Evolutionary conservation across 2,797 vertebrate species (phyloP).

Genomic region (Anabacerthia variegaticeps): DNA sequence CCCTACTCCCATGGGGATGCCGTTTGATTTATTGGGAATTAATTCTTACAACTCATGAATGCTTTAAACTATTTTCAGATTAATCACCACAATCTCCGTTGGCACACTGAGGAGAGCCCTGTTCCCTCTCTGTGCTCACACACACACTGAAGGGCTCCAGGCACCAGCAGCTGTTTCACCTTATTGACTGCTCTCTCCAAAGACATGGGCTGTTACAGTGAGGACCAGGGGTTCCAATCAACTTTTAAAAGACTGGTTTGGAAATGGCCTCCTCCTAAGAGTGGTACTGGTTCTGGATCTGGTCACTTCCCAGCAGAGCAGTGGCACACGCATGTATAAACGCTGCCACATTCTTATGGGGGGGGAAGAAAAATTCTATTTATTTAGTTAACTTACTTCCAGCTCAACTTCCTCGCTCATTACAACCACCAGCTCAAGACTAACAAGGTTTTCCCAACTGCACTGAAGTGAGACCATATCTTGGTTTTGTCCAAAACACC

Average conservation of each 20-base stretch:
- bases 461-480: fast-evolving
- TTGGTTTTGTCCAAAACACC: not conserved
- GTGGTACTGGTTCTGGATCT: not conserved
- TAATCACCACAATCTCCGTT: constrained; percentile 59
- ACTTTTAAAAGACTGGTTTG: not conserved
- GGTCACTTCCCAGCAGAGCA: not conserved
- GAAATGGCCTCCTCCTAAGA: not conserved
- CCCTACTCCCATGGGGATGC: constrained; percentile 69
- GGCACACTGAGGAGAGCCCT: not conserved
- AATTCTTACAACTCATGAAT: constrained; percentile 75
- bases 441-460: not conserved
- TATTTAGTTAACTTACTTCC: constrained; percentile 19
- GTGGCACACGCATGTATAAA: not conserved
- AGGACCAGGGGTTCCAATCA: not conserved
- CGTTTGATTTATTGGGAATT: constrained; percentile 80
- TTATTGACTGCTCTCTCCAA: not conserved
- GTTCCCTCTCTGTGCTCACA: not conserved
- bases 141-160: not conserved
- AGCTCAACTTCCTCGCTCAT: not conserved
- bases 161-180: not conserved
- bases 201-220: not conserved
- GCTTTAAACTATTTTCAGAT: constrained; percentile 76
- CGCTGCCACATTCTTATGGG: not conserved
- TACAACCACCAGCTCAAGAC: not conserved
- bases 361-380: not conserved